A percentile compares a stretch with the other conserved stretches of the same genome.
phyloP scores from a whole-genome alignment of 37 sponge, comb jelly and placozoan genomes.

The Aplysina aerophoba region DNA sequence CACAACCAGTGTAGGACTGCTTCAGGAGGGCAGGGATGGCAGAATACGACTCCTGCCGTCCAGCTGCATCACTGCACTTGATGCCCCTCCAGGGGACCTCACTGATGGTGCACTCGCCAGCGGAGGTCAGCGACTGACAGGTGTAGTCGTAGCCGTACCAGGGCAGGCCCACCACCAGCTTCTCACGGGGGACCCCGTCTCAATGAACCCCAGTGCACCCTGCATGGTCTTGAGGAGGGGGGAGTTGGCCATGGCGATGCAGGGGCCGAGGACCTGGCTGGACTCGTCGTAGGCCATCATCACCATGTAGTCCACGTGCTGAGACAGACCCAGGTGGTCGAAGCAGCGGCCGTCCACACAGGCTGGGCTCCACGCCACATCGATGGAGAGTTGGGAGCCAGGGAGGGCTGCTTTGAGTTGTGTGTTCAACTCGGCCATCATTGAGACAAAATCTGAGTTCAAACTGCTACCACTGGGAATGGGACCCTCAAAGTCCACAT shows the following conservation, averaged over 20 bases:
- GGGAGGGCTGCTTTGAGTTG: background rate
- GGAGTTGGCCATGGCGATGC: conserved; percentile 86
- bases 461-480: conserved; percentile 33
- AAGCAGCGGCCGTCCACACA: conserved; percentile 85
- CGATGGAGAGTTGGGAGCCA: background rate
- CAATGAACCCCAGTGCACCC: conserved; percentile 56
- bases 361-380: conserved; percentile 72
- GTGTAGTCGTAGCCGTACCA: conserved; percentile 94
- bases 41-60: no score
- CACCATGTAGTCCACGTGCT: conserved; percentile 68
- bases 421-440: no score
- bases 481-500: conserved; percentile 81
- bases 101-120: conserved; percentile 56
- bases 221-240: conserved; percentile 42
- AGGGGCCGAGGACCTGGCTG: conserved; percentile 77
- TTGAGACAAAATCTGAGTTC: background rate
- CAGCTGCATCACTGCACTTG: background rate
- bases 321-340: conserved; percentile 48
- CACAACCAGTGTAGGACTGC: conserved; percentile 2
- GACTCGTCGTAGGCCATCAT: conserved; percentile 90
- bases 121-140: conserved; percentile 41
- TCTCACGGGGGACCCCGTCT: conserved; percentile 46
- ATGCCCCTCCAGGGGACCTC: conserved; percentile 49
- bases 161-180: conserved; percentile 81
- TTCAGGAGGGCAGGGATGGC: background rate